Evolutionary conservation across 2,888 invertebrate genomes (phyloP).

Genomic region (Pyralis farinalis): DNA sequence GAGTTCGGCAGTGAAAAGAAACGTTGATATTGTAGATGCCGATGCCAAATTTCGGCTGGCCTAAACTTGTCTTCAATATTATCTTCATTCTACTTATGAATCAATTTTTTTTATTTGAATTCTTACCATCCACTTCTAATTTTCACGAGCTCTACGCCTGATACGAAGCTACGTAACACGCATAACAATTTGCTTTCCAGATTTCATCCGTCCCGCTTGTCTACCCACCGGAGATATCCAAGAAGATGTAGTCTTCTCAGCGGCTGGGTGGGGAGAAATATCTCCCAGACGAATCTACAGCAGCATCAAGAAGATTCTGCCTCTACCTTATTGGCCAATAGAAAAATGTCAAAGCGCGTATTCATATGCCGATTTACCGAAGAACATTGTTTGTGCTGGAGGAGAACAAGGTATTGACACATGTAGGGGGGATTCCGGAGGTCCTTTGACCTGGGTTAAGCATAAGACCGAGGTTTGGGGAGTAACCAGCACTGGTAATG

Average conservation of each 20-base stretch:
- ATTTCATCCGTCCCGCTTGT: slow-evolving; percentile 46
- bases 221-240: slow-evolving; percentile 28
- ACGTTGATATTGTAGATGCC: no score
- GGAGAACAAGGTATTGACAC: slow-evolving; percentile 20
- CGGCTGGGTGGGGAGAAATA: slow-evolving; percentile 42
- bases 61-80: no score
- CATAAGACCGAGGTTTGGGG: slow-evolving; percentile 19
- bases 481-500: slow-evolving; percentile 20
- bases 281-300: slow-evolving; percentile 23
- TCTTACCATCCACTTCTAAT: no score
- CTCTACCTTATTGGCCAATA: slow-evolving; percentile 28
- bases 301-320: slow-evolving; percentile 34
- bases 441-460: slow-evolving; percentile 19
- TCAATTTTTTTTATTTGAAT: no score
- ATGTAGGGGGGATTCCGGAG: slow-evolving; percentile 26
- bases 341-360: slow-evolving; percentile 28
- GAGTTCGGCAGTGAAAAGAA: no score
- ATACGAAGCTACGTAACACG: no score
- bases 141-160: no score
- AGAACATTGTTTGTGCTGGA: slow-evolving; percentile 16
- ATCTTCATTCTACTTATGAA: no score
- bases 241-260: slow-evolving; percentile 24
- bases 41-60: no score
- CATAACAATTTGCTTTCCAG: no score
- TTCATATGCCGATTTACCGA: slow-evolving; percentile 1